A percentile compares a stretch with the other conserved stretches of the same genome.
phyloP scores from a whole-genome alignment of 2,113 vertebrate species.

The Zingel zingel region DNA sequence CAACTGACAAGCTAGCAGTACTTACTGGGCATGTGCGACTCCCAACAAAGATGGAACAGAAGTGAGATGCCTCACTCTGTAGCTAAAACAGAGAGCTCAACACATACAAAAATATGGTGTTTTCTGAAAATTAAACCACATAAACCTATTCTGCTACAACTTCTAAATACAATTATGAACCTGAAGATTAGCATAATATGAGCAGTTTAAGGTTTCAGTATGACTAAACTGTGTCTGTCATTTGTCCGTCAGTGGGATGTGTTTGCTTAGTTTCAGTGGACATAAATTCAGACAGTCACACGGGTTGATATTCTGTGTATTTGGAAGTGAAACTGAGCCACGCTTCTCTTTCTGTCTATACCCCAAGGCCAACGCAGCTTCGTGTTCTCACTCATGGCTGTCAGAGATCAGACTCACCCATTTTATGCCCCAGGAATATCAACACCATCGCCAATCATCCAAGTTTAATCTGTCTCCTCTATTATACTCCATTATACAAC shows the following conservation, averaged over 20 bases:
- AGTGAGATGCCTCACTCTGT: too few species aligned
- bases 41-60: too few species aligned
- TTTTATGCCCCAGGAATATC: background rate
- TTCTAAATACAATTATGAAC: too few species aligned
- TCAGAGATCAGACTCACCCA: background rate
- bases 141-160: too few species aligned
- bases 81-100: too few species aligned
- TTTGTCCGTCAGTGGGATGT: background rate
- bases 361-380: background rate
- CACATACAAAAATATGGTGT: too few species aligned
- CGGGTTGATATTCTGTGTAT: background rate
- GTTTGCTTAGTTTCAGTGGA: background rate
- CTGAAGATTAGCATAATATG: too few species aligned
- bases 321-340: background rate
- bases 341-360: too few species aligned
- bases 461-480: background rate
- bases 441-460: background rate
- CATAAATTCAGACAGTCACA: background rate
- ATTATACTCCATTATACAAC: background rate
- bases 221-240: background rate
- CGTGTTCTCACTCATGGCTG: background rate
- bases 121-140: too few species aligned
- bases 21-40: too few species aligned
- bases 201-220: background rate
- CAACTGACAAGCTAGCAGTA: too few species aligned